These are phyloP conservation scores for Sinocyclocheilus anophthalmus DNA, from an alignment of 2,113 vertebrate species.

Conservation along the genomic window DNA sequence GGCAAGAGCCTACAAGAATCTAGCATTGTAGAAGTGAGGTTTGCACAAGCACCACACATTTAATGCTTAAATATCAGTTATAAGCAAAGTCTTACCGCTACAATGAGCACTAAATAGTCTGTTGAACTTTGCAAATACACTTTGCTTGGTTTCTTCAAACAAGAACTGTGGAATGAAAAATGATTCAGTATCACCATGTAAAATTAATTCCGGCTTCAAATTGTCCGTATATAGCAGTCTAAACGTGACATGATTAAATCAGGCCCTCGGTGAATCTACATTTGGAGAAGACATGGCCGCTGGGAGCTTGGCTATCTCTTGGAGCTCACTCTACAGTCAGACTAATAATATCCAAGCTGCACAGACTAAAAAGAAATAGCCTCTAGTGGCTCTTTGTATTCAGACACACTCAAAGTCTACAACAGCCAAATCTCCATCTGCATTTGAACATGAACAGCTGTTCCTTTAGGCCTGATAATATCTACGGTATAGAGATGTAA, in stretches of 20 bases:
- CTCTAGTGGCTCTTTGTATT: conserved; percentile 6
- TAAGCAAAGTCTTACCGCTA: neutral
- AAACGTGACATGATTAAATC: conserved; percentile 8
- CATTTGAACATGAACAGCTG: conserved; percentile 1
- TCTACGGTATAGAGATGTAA: neutral
- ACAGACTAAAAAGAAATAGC: conserved; percentile 8
- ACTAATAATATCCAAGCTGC: conserved; percentile 12
- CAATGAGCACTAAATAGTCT: neutral
- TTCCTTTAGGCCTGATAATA: neutral
- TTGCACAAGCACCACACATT: too few species aligned
- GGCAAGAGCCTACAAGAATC: too few species aligned
- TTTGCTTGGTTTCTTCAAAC: neutral
- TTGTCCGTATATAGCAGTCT: neutral
- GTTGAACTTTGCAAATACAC: neutral
- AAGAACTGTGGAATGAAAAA: neutral
- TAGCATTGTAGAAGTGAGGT: too few species aligned
- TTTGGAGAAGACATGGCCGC: neutral
- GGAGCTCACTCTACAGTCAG: neutral
- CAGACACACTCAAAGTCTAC: neutral
- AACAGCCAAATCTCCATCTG: neutral
- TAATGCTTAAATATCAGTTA: neutral
- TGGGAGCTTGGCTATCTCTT: neutral
- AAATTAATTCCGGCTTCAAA: neutral
- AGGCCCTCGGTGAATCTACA: neutral
- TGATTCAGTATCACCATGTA: neutral